phyloP scores from a whole-genome alignment of 2,888 invertebrate species.

The Tuberolachnus salignus region DNA sequence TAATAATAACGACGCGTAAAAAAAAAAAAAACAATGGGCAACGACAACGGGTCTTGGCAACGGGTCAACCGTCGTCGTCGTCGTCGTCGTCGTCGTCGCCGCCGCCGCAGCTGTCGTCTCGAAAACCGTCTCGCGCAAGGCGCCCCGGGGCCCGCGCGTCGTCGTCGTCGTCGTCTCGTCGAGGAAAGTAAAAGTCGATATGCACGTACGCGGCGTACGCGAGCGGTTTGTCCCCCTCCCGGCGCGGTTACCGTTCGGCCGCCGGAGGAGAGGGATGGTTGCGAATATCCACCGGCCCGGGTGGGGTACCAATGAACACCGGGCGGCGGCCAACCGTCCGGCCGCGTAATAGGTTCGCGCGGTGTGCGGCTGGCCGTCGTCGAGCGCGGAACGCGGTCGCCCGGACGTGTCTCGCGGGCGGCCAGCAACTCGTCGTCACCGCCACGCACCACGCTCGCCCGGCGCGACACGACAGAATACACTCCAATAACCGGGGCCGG shows the following conservation, averaged over 20 bases:
- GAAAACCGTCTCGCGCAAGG: conserved; percentile 1
- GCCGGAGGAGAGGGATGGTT: conserved; percentile 30
- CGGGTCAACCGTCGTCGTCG: conserved; percentile 6
- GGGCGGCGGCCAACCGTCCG: neutral
- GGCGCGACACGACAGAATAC: too few relatives aligned
- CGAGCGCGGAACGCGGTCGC: neutral
- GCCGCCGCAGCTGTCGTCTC: neutral
- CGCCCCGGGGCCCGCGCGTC: conserved; percentile 2
- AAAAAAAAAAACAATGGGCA: too few relatives aligned
- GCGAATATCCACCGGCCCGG: conserved; percentile 4
- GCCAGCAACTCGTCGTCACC: neutral
- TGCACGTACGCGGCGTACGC: neutral
- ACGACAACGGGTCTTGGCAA: conserved; percentile 12
- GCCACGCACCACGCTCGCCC: neutral
- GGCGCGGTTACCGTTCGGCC: neutral
- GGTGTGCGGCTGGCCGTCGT: neutral
- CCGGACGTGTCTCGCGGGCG: neutral
- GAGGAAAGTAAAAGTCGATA: conserved; percentile 28
- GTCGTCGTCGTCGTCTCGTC: neutral
- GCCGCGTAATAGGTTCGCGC: neutral
- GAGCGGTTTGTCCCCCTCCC: neutral
- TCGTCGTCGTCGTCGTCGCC: neutral
- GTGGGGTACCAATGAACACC: conserved; percentile 48
- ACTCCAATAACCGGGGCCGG: too few relatives aligned
- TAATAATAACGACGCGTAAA: too few relatives aligned